Evolutionary conservation across 2,797 vertebrate genomes (phyloP).

Genomic region (Eptatretus atami): DNA sequence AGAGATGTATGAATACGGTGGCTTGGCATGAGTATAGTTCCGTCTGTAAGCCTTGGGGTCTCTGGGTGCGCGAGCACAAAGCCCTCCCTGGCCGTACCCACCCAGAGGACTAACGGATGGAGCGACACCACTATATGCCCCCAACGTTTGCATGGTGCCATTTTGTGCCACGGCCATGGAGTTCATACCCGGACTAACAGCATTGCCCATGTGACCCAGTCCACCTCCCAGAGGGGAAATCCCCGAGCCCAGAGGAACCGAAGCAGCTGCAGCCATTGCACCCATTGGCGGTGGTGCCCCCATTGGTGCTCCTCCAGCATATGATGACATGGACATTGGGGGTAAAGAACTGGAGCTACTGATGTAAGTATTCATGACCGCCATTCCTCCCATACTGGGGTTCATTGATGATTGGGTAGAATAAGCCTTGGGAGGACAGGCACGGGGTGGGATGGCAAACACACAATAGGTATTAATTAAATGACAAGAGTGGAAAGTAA

Average conservation of each 20-base stretch:
- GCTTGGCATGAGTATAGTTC: conserved; percentile 79
- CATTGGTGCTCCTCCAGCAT: conserved; percentile 36
- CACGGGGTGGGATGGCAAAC: too few species aligned
- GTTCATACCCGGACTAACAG: conserved; percentile 19
- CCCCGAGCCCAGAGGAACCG: conserved; percentile 36
- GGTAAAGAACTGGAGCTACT: conserved; percentile 43
- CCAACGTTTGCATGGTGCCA: conserved; percentile 37
- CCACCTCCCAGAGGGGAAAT: conserved; percentile 24
- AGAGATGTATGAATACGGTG: conserved; percentile 81
- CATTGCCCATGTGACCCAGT: background rate
- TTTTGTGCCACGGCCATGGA: conserved; percentile 36
- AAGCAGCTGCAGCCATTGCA: conserved; percentile 26
- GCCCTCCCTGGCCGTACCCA: conserved; percentile 28
- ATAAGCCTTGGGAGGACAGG: conserved; percentile 23
- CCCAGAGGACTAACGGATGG: conserved; percentile 59
- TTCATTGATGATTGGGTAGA: conserved; percentile 62
- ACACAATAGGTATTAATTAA: too few species aligned
- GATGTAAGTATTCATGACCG: conserved; percentile 55
- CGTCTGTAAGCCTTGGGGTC: conserved; percentile 57
- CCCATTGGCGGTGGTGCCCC: conserved; percentile 36
- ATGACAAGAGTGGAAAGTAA: too few species aligned
- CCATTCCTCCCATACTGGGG: conserved; percentile 49
- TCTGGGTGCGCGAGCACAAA: conserved; percentile 22
- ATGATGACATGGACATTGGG: conserved; percentile 44
- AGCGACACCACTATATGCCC: conserved; percentile 48